Base-by-base conservation (phyloP, 92 coral and sea anemone genomes). In the Phenganax stokvisi region DNA sequence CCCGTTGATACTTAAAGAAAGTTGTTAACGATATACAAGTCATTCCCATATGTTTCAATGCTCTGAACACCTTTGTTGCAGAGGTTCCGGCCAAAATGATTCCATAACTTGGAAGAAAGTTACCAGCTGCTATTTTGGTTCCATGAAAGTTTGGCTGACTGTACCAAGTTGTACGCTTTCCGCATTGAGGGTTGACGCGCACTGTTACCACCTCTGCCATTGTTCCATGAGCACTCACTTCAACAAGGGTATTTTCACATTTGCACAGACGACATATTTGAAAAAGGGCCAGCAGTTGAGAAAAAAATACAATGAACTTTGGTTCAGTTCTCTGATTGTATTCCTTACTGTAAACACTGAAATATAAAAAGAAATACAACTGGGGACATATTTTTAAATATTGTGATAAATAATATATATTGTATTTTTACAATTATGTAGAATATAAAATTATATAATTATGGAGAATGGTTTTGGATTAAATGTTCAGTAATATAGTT, bases 1-100 rank as follows among this genome's bases (percentile, higher is more conserved):
- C 87, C 25, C 74, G 83, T 76, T 87, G 90, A 83, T 87, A 81
- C 57, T 71, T 73, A 53, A 87, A 87, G 81, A 87, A 87, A 53
- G 87, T 79, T 9, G 56, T 29, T 56, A 86, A 69, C 6, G 85
- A 83, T 15, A 87, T 71, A 37, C 90, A 87, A 61, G 87, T 81
- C 71, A 87, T 69, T 54, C 87, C 87, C 87, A 87, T 84, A 69
- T 87, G 90, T 30, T 64, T 65, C 61, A 84, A 79, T 28, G 84
- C 84, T 55, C 79, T 64, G 10, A 81, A 12, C 7, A 81, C 80
- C 75, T 86, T 86, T 27, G 81, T 81, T 12, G 89, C 87, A 0
- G 90, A 87, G n/a, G 87, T 84, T 5, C 90, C 87, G 44, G 79
- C 87, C 66, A 77, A 64, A 66, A 79, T 57, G 72, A 87, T 87